These are phyloP conservation scores for Pipistrellus nathusii DNA, from an alignment of 2,797 vertebrate species.

Conservation along the genomic window DNA sequence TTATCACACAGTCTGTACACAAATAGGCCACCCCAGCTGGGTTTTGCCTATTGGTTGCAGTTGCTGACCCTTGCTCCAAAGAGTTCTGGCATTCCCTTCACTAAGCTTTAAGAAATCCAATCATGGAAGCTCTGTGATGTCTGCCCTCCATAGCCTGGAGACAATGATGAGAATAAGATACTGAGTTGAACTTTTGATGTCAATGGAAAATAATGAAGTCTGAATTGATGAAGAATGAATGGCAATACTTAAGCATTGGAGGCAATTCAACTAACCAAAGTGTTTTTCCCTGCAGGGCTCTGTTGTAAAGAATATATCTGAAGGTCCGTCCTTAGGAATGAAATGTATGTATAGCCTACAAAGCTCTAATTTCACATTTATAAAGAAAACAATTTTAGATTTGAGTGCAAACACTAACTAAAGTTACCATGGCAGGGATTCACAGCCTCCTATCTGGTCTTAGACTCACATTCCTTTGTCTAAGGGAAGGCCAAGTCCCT, in stretches of 20 bases:
- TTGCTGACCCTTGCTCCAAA: neutral
- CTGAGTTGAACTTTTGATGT: neutral
- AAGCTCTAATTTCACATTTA: constrained; percentile 31
- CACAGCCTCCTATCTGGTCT: neutral
- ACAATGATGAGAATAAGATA: neutral
- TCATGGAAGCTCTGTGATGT: neutral
- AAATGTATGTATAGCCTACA: neutral
- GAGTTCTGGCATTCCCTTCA: neutral
- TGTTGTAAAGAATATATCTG: neutral
- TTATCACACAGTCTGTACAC: neutral
- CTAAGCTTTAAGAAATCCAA: neutral
- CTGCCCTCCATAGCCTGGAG: neutral
- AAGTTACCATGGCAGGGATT: neutral
- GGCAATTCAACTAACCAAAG: neutral
- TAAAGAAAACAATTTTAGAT: neutral
- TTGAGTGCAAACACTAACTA: neutral
- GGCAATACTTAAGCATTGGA: neutral
- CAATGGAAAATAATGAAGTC: neutral
- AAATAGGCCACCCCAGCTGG: neutral
- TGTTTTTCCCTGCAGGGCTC: neutral
- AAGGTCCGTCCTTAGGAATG: neutral
- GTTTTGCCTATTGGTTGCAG: neutral
- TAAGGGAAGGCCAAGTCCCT: neutral
- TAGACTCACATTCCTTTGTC: neutral
- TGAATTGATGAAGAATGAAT: neutral